Evolutionary conservation across 2,888 invertebrate genomes (phyloP).

Genomic region (Mesorhabditis sp.): DNA sequence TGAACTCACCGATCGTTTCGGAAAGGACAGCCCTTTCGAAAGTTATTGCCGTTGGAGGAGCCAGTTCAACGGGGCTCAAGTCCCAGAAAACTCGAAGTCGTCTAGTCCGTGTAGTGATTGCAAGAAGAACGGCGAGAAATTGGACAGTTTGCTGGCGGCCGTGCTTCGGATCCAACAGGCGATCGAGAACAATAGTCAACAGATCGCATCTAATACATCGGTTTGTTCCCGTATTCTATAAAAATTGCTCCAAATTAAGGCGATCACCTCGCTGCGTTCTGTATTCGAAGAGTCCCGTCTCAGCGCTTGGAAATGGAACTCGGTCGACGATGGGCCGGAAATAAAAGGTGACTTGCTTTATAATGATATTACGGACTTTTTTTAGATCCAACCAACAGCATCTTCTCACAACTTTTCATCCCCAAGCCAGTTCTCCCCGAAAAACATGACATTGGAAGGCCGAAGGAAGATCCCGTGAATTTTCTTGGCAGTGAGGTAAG

Average conservation of each 20-base stretch:
- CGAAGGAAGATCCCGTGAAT: too few relatives aligned
- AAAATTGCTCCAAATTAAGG: background rate
- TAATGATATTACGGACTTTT: too few relatives aligned
- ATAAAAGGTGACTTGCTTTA: too few relatives aligned
- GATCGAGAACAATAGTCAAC: background rate
- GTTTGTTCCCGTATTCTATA: background rate
- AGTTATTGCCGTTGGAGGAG: background rate
- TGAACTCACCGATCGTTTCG: background rate
- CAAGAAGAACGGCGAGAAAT: slow-evolving; percentile 3
- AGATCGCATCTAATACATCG: background rate
- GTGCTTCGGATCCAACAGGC: background rate
- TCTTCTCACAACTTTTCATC: too few relatives aligned
- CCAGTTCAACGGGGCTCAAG: background rate
- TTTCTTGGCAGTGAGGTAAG: too few relatives aligned
- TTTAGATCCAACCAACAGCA: too few relatives aligned
- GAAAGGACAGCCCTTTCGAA: slow-evolving; percentile 2
- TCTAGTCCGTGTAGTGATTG: background rate
- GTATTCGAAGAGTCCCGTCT: slow-evolving; percentile 4
- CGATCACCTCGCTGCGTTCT: background rate
- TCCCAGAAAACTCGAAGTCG: background rate
- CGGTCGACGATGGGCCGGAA: background rate
- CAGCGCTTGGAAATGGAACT: background rate
- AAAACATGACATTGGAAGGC: too few relatives aligned
- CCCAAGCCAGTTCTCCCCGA: too few relatives aligned
- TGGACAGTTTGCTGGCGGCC: background rate